Conservation (phyloP, 37 sponge, comb jelly and placozoan genomes). For the Crambe crambe region DNA sequence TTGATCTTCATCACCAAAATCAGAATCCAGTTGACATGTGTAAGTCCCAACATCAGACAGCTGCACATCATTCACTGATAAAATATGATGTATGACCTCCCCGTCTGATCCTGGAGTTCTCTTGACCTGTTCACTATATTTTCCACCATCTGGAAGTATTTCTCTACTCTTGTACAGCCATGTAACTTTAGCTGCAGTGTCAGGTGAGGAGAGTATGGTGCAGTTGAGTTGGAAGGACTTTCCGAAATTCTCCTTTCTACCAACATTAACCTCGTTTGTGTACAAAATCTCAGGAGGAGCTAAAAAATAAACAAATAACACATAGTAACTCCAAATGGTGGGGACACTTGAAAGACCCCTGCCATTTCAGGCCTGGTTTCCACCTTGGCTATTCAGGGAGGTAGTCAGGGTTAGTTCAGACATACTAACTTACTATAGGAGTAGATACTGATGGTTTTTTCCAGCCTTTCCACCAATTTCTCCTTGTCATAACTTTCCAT, state of each 20-base stretch:
- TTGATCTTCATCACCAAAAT: not conserved
- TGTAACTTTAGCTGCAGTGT: conserved; percentile 12
- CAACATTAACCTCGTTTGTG: conserved; percentile 24
- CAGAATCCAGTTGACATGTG: conserved; percentile 24
- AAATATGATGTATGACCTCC: not conserved
- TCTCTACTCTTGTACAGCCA: conserved; percentile 21
- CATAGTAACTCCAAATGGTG: not conserved
- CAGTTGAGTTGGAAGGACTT: conserved; percentile 15
- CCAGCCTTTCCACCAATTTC: conserved; percentile 9
- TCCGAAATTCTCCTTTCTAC: conserved; percentile 16
- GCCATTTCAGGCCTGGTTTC: no score
- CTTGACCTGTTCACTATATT: not conserved
- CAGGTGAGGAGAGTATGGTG: conserved; percentile 19
- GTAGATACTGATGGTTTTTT: not conserved
- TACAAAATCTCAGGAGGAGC: conserved; percentile 35
- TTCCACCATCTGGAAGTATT: not conserved
- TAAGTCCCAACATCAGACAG: conserved; percentile 34
- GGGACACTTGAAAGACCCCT: no score
- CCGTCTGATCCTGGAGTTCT: not conserved
- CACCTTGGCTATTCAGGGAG: no score
- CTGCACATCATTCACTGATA: conserved; percentile 7
- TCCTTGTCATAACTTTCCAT: conserved; percentile 10
- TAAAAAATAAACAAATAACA: conserved; percentile 1
- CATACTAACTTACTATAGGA: conserved; percentile 36
- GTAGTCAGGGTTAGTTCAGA: no score